These are phyloP conservation scores for Buteo buteo DNA, from an alignment of 2,113 vertebrate species.

Conservation along the genomic window DNA sequence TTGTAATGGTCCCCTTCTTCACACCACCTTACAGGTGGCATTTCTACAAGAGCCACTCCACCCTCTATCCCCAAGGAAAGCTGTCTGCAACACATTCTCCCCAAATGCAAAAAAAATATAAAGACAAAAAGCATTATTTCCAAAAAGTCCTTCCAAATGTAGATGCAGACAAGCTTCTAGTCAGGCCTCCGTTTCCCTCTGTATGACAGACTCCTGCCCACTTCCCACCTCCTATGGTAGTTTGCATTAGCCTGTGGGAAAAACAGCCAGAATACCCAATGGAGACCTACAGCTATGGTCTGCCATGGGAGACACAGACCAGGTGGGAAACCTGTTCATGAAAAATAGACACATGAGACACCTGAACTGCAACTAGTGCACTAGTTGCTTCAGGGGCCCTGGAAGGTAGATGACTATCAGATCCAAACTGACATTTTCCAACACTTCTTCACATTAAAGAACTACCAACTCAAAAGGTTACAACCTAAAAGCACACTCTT, in stretches of 20 bases:
- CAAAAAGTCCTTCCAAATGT: background rate
- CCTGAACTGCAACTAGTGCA: conserved; percentile 1
- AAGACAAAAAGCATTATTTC: background rate
- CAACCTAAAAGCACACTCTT: background rate
- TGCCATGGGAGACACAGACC: conserved; percentile 4
- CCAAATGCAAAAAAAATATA: background rate
- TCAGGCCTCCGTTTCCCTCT: background rate
- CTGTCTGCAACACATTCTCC: background rate
- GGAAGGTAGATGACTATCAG: background rate
- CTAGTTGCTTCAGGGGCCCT: background rate
- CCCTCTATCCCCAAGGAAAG: background rate
- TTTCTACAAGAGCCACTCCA: background rate
- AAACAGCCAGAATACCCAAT: conserved; percentile 3
- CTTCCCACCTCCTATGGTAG: background rate
- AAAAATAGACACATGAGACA: conserved; percentile 36
- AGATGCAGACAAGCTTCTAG: background rate
- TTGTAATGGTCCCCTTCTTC: background rate
- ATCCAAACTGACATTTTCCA: background rate
- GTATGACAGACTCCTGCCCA: background rate
- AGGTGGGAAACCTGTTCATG: conserved; percentile 47
- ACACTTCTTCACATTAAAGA: background rate
- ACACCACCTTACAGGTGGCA: background rate
- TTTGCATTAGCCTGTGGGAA: conserved; percentile 59
- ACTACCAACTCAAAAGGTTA: background rate
- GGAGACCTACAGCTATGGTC: conserved; percentile 2